Percentiles rank a stretch among this genome's conserved stretches.
Evolutionary conservation across 2,888 invertebrate species (phyloP).

Genomic region (Choreutis nemorana): DNA sequence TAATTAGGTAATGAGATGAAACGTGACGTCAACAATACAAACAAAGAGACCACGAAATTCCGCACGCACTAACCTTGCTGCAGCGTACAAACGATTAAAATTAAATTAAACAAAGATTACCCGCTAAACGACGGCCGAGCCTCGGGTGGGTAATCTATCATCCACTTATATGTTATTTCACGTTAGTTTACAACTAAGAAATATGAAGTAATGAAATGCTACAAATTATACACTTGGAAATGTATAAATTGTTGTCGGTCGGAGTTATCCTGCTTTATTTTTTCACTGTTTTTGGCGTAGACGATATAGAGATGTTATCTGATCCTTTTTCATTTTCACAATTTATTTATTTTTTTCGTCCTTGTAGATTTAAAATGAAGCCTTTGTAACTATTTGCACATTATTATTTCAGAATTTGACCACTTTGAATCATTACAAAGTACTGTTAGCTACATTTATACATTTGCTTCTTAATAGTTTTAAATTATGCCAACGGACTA

Average conservation of each 20-base stretch:
- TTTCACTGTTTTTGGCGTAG: too few relatives aligned
- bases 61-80: slow-evolving; percentile 23
- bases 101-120: slow-evolving; percentile 53
- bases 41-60: too few relatives aligned
- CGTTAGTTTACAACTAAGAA: slow-evolving; percentile 23
- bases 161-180: slow-evolving; percentile 23
- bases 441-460: neutral
- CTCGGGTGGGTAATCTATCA: slow-evolving; percentile 30
- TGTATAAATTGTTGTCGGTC: slow-evolving; percentile 22
- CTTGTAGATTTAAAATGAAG: neutral
- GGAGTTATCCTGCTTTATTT: slow-evolving; percentile 17
- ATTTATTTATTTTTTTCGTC: neutral
- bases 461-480: neutral
- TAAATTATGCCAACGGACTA: neutral
- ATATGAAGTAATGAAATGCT: slow-evolving; percentile 43
- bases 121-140: slow-evolving; percentile 27
- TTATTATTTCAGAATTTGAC: neutral
- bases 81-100: slow-evolving; percentile 37
- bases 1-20: too few relatives aligned
- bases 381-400: neutral
- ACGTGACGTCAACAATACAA: too few relatives aligned
- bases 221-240: slow-evolving; percentile 24
- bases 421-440: too few relatives aligned
- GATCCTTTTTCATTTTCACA: too few relatives aligned
- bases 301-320: too few relatives aligned